Conservation (phyloP, 2,888 invertebrate genomes). For the Lottia gigantea region DNA sequence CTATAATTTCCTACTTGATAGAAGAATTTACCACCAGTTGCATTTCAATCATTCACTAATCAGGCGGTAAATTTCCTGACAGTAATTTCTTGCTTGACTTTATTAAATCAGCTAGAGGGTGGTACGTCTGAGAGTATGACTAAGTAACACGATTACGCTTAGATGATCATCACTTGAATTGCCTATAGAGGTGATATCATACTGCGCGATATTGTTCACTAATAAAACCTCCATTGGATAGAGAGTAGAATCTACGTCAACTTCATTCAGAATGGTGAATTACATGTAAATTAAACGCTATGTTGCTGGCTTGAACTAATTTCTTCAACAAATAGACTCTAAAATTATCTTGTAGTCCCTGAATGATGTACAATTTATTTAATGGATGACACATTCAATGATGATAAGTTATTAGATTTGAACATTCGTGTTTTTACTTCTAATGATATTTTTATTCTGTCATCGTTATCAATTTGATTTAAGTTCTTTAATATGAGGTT, state of each 20-base stretch:
- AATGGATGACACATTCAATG: slow-evolving; percentile 6
- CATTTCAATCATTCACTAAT: not conserved
- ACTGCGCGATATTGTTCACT: not conserved
- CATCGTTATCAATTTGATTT: too few relatives aligned
- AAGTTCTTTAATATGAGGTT: too few relatives aligned
- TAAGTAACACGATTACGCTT: slow-evolving; percentile 7
- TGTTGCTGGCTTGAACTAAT: not conserved
- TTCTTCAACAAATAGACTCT: slow-evolving; percentile 1
- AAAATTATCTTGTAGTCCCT: not conserved
- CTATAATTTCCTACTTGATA: slow-evolving; percentile 1
- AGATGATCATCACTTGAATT: not conserved
- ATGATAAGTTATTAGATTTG: not conserved
- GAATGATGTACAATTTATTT: slow-evolving; percentile 1
- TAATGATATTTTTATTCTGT: too few relatives aligned
- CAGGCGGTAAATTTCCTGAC: not conserved
- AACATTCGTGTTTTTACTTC: slow-evolving; percentile 1
- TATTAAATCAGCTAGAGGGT: not conserved
- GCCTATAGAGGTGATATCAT: slow-evolving; percentile 4
- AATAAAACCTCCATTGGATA: slow-evolving; percentile 1
- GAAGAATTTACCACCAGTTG: slow-evolving; percentile 7
- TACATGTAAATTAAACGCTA: not conserved
- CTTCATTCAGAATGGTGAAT: not conserved
- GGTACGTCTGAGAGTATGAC: slow-evolving; percentile 4
- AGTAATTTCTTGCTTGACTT: slow-evolving; percentile 1
- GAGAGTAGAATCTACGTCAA: not conserved